Percentiles rank a stretch among this genome's conserved stretches.
Evolutionary conservation across 2,113 vertebrate species (phyloP).

Genomic region (Clarias macrocephalus): DNA sequence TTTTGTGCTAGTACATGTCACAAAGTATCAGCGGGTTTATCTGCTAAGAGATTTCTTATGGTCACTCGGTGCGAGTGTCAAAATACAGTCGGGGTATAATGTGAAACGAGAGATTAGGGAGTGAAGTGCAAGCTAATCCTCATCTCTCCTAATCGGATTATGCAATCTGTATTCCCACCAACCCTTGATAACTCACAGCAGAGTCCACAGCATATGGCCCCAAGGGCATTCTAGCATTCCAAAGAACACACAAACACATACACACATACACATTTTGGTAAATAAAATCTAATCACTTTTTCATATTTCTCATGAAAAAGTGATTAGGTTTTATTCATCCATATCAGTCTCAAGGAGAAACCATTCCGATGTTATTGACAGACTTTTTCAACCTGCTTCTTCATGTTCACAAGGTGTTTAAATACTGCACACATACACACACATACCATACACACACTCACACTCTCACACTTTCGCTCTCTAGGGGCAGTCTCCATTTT

Average conservation of each 20-base stretch:
- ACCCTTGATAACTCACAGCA: slow-evolving; percentile 49
- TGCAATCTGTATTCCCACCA: slow-evolving; percentile 64
- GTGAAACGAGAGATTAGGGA: slow-evolving; percentile 12
- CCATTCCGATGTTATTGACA: neutral
- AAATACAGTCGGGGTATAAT: neutral
- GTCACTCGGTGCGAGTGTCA: neutral
- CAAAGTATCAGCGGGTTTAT: neutral
- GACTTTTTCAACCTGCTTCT: neutral
- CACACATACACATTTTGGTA: neutral
- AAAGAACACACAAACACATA: slow-evolving; percentile 17
- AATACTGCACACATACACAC: neutral
- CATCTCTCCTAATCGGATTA: slow-evolving; percentile 63
- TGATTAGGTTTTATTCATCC: no score
- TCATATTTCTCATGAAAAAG: neutral
- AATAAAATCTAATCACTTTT: neutral
- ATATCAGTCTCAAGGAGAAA: neutral
- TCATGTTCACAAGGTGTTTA: neutral
- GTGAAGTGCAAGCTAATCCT: slow-evolving; percentile 62
- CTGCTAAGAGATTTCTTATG: neutral
- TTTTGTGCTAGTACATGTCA: neutral
- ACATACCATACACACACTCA: slow-evolving; percentile 4
- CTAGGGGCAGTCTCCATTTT: neutral
- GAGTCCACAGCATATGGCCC: slow-evolving; percentile 65
- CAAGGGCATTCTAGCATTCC: slow-evolving; percentile 51
- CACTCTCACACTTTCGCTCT: neutral